Conservation (phyloP, 1,140 invertebrate genomes). For the Conus ventricosus region DNA sequence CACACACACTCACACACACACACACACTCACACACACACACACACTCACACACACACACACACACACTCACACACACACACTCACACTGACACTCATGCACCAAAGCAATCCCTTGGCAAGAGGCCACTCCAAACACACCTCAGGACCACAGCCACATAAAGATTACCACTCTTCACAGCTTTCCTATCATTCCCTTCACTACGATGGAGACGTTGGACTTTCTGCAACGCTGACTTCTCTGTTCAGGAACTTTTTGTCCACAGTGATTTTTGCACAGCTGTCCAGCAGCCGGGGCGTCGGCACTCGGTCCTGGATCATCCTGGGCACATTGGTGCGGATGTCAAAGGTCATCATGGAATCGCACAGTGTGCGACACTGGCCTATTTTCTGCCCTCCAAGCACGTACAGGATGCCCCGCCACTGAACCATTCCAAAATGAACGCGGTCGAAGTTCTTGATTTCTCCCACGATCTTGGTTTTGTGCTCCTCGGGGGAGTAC, state of each 20-base stretch:
- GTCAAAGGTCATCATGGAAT: conserved; percentile 62
- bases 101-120: not conserved
- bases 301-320: conserved; percentile 58
- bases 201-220: not conserved
- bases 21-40: not conserved
- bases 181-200: not conserved
- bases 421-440: conserved; percentile 65
- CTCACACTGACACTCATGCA: conserved; percentile 8
- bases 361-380: conserved; percentile 50
- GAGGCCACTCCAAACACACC: not conserved
- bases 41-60: not conserved
- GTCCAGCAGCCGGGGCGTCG: conserved; percentile 63
- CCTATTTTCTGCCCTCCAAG: conserved; percentile 58
- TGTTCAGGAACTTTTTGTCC: conserved; percentile 59
- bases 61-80: conserved; percentile 12
- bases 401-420: conserved; percentile 60
- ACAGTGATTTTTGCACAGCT: conserved; percentile 66
- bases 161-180: not conserved
- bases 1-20: not conserved
- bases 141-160: not conserved
- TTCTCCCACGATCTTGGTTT: conserved; percentile 50
- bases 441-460: conserved; percentile 64
- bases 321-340: conserved; percentile 53
- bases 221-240: not conserved
- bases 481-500: conserved; percentile 43